Base-by-base conservation (phyloP, 2,888 invertebrate genomes). In the Rosalia funebris region DNA sequence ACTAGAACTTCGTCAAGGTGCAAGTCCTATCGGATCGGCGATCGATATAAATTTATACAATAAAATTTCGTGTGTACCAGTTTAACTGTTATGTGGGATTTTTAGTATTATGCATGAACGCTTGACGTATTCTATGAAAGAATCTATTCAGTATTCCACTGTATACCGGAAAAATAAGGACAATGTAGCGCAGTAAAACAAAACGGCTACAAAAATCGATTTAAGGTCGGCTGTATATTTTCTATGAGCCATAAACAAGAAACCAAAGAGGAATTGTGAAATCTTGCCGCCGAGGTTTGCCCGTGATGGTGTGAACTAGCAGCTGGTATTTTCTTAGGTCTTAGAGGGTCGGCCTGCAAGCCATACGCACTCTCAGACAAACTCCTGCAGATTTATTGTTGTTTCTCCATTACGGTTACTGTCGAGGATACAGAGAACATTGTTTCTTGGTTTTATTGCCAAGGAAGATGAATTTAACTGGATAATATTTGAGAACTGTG, bases 251-350 rank as follows among this genome's bases (percentile, higher is more conserved):
- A 71, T 75, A 74, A 76, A 75, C 72, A 73, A 74, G 75, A 74
- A 75, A 75, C 71, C 75, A 70, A 61, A 70, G 71, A 71, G 74
- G 73, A 76, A 77, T 76, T 72, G 72, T 73, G 76, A 77, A 77
- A 79, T 78, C 78, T 76, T 76, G 62, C 72, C 71, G 75, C 79
- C 73, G 79, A 79, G 79, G 79, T 79, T 79, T 78, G 66, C 70
- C 73, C 69, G 68, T 69, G 72, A 75, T 73, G 77, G 74, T 75
- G 76, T 70, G 77, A 78, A 77, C 72, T 60, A 58, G 62, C 78
- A 77, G 77, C 70, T 77, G 77, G 69, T 74, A 73, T 75, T 73
- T 76, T 75, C 75, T 75, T 75, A 74, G 72, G 74, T 69, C 68
- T 60, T 66, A 52, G 63, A 65, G 64, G 61, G 67, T 63, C 61